Percentiles rank a stretch among this genome's conserved stretches.
Conservation (phyloP, 2,888 invertebrate genomes). For the Megastigmus dorsalis region DNA sequence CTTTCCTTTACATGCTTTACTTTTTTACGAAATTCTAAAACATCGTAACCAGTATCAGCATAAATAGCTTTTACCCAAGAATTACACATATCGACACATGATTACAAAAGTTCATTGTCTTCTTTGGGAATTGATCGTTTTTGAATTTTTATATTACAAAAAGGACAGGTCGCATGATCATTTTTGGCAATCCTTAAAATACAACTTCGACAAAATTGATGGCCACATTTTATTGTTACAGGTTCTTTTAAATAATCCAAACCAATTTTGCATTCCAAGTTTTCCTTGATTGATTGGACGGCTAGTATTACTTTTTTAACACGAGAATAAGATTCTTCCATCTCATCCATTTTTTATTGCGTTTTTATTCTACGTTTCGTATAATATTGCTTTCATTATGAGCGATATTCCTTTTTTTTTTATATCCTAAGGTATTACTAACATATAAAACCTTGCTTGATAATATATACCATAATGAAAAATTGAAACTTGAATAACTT, state of each 20-base stretch:
- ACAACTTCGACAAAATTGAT: constrained; percentile 63
- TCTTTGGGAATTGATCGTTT: constrained; percentile 58
- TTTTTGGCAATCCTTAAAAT: constrained; percentile 56
- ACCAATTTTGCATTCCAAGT: constrained; percentile 60
- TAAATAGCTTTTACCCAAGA: constrained; percentile 57
- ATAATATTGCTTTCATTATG: no score
- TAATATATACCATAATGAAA: no score
- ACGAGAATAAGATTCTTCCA: constrained; percentile 1
- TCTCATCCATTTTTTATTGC: constrained; percentile 43
- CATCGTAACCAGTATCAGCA: constrained; percentile 58
- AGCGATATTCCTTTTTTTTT: no score
- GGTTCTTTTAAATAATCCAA: constrained; percentile 58
- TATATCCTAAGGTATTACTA: no score
- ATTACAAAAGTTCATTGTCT: constrained; percentile 50
- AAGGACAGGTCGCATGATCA: constrained; percentile 59
- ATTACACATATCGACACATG: constrained; percentile 46
- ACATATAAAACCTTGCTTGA: no score
- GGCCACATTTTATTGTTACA: constrained; percentile 62
- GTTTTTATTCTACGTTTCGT: no score
- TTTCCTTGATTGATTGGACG: constrained; percentile 44
- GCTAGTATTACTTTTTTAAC: constrained; percentile 35
- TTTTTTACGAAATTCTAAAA: constrained; percentile 6
- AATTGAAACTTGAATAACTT: no score
- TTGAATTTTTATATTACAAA: constrained; percentile 59
- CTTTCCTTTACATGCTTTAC: constrained; percentile 44